Conservation (phyloP, 2,888 invertebrate genomes). For the Melinaea marsaeus region DNA sequence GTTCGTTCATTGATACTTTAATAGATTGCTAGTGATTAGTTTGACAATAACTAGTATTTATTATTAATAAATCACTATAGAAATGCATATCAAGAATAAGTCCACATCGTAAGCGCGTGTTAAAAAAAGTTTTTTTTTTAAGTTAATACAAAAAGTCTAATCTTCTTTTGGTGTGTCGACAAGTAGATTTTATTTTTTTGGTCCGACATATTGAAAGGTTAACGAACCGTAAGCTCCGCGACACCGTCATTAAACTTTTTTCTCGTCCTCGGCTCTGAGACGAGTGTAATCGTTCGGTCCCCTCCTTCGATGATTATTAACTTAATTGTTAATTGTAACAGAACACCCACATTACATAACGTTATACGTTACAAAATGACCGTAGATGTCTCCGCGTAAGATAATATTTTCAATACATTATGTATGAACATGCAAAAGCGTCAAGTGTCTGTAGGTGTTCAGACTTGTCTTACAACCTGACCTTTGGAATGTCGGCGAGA, state of each 20-base stretch:
- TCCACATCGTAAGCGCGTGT: too few relatives aligned
- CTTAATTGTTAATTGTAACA: conserved; percentile 48
- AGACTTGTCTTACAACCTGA: conserved; percentile 44
- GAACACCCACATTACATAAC: conserved; percentile 13
- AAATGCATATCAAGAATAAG: too few relatives aligned
- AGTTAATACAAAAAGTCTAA: too few relatives aligned
- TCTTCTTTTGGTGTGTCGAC: conserved; percentile 3
- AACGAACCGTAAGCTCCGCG: conserved; percentile 50
- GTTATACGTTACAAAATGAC: background rate
- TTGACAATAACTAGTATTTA: too few relatives aligned
- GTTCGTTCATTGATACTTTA: too few relatives aligned
- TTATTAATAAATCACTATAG: too few relatives aligned
- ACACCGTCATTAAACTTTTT: conserved; percentile 57
- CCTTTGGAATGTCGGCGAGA: conserved; percentile 56
- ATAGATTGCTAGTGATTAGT: too few relatives aligned
- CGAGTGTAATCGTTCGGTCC: conserved; percentile 46
- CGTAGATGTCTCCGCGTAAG: too few relatives aligned
- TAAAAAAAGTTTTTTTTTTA: too few relatives aligned
- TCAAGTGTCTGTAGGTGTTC: conserved; percentile 36
- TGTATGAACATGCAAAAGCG: conserved; percentile 32
- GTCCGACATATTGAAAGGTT: conserved; percentile 30
- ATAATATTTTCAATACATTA: conserved; percentile 2
- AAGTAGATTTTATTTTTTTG: conserved; percentile 12
- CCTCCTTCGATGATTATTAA: conserved; percentile 49
- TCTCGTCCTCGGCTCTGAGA: conserved; percentile 58